Evolutionary conservation across 2,797 vertebrate genomes (phyloP), one percentile per base, ranked within the genome.

Genomic region (Tadarida brasiliensis): DNA sequence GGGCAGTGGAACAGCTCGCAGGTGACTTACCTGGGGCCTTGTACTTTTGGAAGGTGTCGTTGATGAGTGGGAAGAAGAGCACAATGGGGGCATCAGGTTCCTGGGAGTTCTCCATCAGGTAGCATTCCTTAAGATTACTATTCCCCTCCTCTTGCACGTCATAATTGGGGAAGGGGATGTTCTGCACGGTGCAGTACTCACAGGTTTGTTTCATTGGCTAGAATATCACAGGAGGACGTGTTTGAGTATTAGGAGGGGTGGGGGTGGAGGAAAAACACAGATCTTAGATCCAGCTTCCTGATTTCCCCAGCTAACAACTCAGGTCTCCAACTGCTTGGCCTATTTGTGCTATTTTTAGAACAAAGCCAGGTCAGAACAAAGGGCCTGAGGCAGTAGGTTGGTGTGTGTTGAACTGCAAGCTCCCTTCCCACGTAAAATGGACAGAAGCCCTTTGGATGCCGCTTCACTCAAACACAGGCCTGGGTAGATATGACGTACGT

Each of bases 31-130:
- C 99, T 89, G 99, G 99, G 33, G 98, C 98, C 98, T 99, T 99
- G 96, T 98, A 99, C 47, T 98, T 95, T 90, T 98, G 98, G 98
- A 99, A 99, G 30, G 99, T 98, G 93, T 98, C 95, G 22, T 98
- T 99, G 97, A 99, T 98, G 74, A 99, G 98, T 0, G 99, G 99
- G 88, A 99, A 99, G 97, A 99, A 99, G 28, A 99, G 56, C 86
- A 99, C 98, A 1, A 99, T 96, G 71, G 99, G 99, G 24, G 98
- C 98, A 9, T 97, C 95, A 1, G 98, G 97, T 2, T 99, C 98
- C 67, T 98, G 92, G 70, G 99, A 97, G 35, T 84, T 88, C 22
- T 98, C 98, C 92, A 99, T 98, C 96, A 99, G 95, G 89, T 99
- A 99, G 86, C 99, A 98, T 33, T 99, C 99, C 93, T 98, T 99